phyloP scores from a whole-genome alignment of 1,140 invertebrate species.

The Dreissena rostriformis region DNA sequence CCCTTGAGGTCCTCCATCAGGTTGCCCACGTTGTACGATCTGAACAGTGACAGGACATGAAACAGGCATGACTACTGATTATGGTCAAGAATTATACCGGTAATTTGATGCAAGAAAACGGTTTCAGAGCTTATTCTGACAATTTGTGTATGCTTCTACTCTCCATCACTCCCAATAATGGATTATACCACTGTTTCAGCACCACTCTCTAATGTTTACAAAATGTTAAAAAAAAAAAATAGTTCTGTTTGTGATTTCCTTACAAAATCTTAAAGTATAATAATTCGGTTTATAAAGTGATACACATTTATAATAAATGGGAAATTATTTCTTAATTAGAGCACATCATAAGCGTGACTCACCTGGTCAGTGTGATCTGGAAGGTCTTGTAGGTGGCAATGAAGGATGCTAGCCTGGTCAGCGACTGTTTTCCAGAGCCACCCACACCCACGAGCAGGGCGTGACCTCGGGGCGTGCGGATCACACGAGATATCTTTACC shows the following conservation, averaged over 20 bases:
- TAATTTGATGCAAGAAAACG: neutral
- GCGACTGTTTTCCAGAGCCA: slow-evolving; percentile 97
- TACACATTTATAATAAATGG: no score
- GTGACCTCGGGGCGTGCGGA: slow-evolving; percentile 96
- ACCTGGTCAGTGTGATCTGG: slow-evolving; percentile 96
- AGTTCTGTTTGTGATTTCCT: no score
- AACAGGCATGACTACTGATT: neutral
- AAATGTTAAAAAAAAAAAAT: no score
- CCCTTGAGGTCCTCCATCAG: slow-evolving; percentile 97
- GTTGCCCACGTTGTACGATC: slow-evolving; percentile 97
- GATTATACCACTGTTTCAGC: no score
- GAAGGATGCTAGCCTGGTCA: slow-evolving; percentile 97
- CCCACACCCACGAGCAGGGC: slow-evolving; percentile 97
- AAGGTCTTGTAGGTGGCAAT: slow-evolving; percentile 98
- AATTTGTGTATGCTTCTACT: no score
- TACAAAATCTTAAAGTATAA: no score
- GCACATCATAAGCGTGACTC: slow-evolving; percentile 12
- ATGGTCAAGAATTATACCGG: neutral
- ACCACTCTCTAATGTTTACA: no score
- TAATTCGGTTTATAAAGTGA: no score
- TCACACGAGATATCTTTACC: slow-evolving; percentile 97
- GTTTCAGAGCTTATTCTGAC: no score
- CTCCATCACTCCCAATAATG: no score
- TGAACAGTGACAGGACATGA: slow-evolving; percentile 66
- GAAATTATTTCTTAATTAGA: no score